Conservation (phyloP, 30 jellyfish, hydroid and myxozoan species). For the Cassiopea andromeda region DNA sequence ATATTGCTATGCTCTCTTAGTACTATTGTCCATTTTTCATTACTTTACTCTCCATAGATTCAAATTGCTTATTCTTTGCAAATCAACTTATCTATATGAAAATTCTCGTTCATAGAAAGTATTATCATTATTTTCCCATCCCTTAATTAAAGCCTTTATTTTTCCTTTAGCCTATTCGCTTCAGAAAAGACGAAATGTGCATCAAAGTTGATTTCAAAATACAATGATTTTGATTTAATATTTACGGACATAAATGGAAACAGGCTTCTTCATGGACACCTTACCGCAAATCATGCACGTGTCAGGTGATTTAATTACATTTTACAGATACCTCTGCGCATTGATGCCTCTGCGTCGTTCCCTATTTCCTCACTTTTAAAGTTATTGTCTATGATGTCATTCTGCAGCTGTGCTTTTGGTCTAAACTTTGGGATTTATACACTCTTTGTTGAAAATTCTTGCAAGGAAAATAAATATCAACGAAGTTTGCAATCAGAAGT, state of each 20-base stretch:
- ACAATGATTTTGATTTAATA: conserved; percentile 54
- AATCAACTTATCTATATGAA: too few relatives aligned
- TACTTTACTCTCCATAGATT: not conserved
- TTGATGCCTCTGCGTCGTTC: too few relatives aligned
- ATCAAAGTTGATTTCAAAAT: conserved; percentile 22
- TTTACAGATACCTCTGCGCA: not conserved
- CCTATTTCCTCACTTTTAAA: too few relatives aligned
- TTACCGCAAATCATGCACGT: conserved; percentile 29
- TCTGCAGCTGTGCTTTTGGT: too few relatives aligned
- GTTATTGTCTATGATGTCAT: too few relatives aligned
- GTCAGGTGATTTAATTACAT: conserved; percentile 23
- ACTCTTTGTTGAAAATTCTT: too few relatives aligned
- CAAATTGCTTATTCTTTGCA: not conserved
- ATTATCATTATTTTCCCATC: too few relatives aligned
- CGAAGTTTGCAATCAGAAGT: too few relatives aligned
- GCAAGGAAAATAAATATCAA: too few relatives aligned
- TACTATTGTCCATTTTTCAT: not conserved
- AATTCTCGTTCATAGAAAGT: too few relatives aligned
- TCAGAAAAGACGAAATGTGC: conserved; percentile 77
- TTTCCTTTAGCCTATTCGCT: conserved; percentile 32
- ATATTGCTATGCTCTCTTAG: too few relatives aligned
- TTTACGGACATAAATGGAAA: conserved; percentile 85
- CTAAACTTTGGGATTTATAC: too few relatives aligned
- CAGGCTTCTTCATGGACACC: not conserved
- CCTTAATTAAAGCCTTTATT: not conserved